Evolutionary conservation across 2,888 invertebrate genomes (phyloP).

Genomic region (Agelastica alni): DNA sequence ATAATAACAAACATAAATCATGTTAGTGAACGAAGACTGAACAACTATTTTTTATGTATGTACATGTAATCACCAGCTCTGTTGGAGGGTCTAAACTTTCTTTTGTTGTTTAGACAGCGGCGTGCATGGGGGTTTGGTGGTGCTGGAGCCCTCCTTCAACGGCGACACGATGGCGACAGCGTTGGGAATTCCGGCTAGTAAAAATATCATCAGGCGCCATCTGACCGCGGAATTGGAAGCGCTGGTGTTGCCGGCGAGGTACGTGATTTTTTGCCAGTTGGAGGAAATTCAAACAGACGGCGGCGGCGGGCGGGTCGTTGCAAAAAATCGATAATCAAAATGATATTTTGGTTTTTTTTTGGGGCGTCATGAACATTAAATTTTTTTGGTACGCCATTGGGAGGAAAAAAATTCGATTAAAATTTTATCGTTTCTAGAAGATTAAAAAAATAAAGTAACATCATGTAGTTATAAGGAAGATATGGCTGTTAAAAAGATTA

Average conservation of each 20-base stretch:
- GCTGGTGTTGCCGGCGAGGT: constrained; percentile 91
- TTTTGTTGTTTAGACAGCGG: constrained; percentile 85
- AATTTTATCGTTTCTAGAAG: too few relatives aligned
- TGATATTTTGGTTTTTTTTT: constrained; percentile 1
- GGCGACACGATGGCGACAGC: constrained; percentile 95
- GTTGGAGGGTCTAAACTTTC: too few relatives aligned
- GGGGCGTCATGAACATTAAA: too few relatives aligned
- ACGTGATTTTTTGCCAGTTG: constrained; percentile 84
- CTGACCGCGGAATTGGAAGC: constrained; percentile 89
- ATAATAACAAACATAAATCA: too few relatives aligned
- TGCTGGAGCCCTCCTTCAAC: constrained; percentile 90
- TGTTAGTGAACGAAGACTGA: too few relatives aligned
- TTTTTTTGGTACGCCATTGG: too few relatives aligned
- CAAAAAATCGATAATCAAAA: constrained; percentile 60
- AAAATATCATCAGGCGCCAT: constrained; percentile 91
- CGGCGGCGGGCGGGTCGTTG: constrained; percentile 70
- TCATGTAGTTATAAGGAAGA: too few relatives aligned
- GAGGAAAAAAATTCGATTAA: too few relatives aligned
- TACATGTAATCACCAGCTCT: too few relatives aligned
- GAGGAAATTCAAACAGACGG: constrained; percentile 81
- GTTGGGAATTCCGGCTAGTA: constrained; percentile 87
- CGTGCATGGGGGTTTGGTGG: constrained; percentile 92
- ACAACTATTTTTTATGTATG: too few relatives aligned
- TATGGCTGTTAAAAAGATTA: too few relatives aligned
- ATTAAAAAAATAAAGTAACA: too few relatives aligned